Evolutionary conservation across 2,113 vertebrate species (phyloP).

Genomic region (Turnix velox): DNA sequence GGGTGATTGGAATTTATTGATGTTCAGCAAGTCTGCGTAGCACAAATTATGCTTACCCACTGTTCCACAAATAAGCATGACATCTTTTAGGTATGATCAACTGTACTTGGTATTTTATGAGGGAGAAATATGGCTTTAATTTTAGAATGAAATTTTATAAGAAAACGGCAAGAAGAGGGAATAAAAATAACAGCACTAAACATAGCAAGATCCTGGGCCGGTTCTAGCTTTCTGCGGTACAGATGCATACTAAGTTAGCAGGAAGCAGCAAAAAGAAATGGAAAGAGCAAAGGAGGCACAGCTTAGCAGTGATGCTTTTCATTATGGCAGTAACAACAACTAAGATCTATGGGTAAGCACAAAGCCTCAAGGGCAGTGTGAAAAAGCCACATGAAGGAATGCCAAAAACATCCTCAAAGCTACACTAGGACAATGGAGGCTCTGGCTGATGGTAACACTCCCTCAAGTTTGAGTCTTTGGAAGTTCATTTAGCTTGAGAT

Average conservation of each 20-base stretch:
- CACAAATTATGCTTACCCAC: neutral
- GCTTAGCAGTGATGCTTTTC: constrained; percentile 17
- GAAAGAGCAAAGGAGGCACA: neutral
- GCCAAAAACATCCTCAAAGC: constrained; percentile 11
- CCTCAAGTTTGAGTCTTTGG: neutral
- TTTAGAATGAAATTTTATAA: neutral
- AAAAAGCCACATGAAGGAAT: constrained; percentile 17
- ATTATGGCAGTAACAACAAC: constrained; percentile 15
- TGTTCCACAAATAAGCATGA: neutral
- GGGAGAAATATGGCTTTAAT: neutral
- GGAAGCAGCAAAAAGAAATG: neutral
- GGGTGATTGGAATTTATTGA: neutral
- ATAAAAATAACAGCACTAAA: neutral
- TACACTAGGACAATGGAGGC: neutral
- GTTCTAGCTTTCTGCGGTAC: neutral
- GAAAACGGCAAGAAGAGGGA: neutral
- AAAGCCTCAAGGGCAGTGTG: neutral
- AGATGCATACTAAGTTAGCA: neutral
- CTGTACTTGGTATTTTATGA: neutral
- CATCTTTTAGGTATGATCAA: neutral
- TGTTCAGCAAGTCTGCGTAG: neutral
- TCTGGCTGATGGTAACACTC: neutral
- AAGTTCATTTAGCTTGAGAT: constrained; percentile 20
- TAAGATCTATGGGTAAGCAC: neutral
- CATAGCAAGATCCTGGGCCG: neutral